phyloP scores from a whole-genome alignment of 2,888 invertebrate species.

The Drosophila histrio region DNA sequence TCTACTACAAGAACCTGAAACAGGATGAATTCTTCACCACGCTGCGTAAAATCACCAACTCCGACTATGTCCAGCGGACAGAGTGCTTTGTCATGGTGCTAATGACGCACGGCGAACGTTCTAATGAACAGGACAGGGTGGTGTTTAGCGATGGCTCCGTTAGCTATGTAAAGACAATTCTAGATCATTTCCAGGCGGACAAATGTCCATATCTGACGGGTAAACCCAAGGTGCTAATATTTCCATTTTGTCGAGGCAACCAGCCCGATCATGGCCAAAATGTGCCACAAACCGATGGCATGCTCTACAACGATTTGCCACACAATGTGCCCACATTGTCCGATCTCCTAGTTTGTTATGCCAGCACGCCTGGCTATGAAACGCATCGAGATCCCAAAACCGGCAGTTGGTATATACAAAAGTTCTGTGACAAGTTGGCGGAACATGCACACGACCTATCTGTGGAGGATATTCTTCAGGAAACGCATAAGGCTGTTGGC shows the following conservation, averaged over 20 bases:
- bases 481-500: constrained; percentile 86
- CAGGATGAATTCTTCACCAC: constrained; percentile 84
- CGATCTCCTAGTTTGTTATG: constrained; percentile 88
- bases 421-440: constrained; percentile 88
- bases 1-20: constrained; percentile 73
- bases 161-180: constrained; percentile 85
- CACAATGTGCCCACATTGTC: constrained; percentile 83
- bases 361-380: constrained; percentile 86
- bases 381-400: constrained; percentile 86
- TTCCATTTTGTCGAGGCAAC: constrained; percentile 87
- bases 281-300: constrained; percentile 22
- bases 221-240: constrained; percentile 90
- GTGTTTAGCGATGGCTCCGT: constrained; percentile 86
- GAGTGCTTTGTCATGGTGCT: constrained; percentile 88
- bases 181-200: constrained; percentile 86
- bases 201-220: constrained; percentile 85
- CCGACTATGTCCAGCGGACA: constrained; percentile 83
- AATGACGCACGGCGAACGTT: constrained; percentile 88
- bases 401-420: constrained; percentile 90
- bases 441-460: constrained; percentile 87
- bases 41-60: constrained; percentile 84
- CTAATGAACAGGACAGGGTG: constrained; percentile 85
- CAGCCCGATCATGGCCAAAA: constrained; percentile 77
- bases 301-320: background rate
- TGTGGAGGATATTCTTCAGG: constrained; percentile 88